Percentiles rank a stretch among this genome's conserved stretches.
phyloP scores from a whole-genome alignment of 2,888 invertebrate genomes.

The Lamproptera curius region DNA sequence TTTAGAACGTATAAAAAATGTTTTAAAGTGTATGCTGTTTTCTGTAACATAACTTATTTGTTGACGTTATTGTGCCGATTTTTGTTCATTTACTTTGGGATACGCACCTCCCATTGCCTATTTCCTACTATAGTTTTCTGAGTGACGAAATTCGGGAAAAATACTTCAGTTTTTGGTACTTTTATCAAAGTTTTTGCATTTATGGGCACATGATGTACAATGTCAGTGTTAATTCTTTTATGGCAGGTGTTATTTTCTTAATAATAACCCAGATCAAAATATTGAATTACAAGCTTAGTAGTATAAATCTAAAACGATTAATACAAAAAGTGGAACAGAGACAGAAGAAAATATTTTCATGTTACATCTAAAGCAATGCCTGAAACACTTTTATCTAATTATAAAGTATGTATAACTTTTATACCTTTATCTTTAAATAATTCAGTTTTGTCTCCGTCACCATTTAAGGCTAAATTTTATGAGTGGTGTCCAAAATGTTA shows the following conservation, averaged over 20 bases:
- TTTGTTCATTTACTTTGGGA: constrained; percentile 30
- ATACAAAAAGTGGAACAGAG: background rate
- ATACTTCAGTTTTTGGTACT: constrained; percentile 39
- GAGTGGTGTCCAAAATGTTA: constrained; percentile 40
- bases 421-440: background rate
- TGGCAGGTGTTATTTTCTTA: constrained; percentile 25
- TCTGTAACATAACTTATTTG: background rate
- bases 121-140: constrained; percentile 52
- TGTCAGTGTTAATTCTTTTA: constrained; percentile 44
- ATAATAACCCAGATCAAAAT: constrained; percentile 2
- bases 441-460: background rate
- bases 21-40: background rate
- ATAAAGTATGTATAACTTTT: constrained; percentile 1
- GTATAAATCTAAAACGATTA: background rate
- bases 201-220: constrained; percentile 55
- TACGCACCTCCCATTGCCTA: constrained; percentile 35
- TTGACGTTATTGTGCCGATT: constrained; percentile 32
- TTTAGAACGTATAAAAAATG: background rate
- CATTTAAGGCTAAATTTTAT: constrained; percentile 1
- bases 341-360: background rate
- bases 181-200: constrained; percentile 48
- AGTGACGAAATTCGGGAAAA: constrained; percentile 37
- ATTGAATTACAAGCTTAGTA: background rate
- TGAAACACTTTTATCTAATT: constrained; percentile 4
- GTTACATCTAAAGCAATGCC: background rate